Evolutionary conservation across 2,888 invertebrate genomes (phyloP).

Genomic region (Perithous albicinctus): DNA sequence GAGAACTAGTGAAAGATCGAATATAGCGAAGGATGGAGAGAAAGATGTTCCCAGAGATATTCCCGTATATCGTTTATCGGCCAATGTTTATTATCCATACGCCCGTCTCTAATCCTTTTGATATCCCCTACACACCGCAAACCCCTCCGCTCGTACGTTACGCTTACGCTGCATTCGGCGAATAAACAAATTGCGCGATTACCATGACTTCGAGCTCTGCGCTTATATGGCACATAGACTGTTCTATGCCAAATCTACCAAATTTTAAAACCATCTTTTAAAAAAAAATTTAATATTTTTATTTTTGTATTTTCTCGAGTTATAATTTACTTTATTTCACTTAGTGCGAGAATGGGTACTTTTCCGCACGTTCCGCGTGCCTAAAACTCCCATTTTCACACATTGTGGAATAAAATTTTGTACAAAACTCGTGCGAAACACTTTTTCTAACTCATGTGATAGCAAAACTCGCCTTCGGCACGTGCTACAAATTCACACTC

Average conservation of each 20-base stretch:
- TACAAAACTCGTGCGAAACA: too few species aligned
- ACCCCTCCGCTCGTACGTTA: conserved; percentile 23
- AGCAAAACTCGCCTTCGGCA: too few species aligned
- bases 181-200: conserved; percentile 81
- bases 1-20: conserved; percentile 40
- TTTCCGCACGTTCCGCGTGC: too few species aligned
- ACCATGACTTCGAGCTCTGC: conserved; percentile 51
- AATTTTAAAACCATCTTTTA: background rate
- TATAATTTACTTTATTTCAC: too few species aligned
- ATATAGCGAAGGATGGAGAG: conserved; percentile 39
- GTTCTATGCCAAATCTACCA: conserved; percentile 5
- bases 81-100: conserved; percentile 82
- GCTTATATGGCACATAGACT: conserved; percentile 12
- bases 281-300: background rate
- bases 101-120: conserved; percentile 81
- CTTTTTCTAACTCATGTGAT: too few species aligned
- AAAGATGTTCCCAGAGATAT: conserved; percentile 72
- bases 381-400: too few species aligned
- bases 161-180: conserved; percentile 64
- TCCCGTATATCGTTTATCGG: conserved; percentile 80
- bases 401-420: too few species aligned
- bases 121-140: conserved; percentile 73
- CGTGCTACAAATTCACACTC: too few species aligned
- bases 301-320: background rate
- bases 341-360: too few species aligned